Evolutionary conservation across 2,888 invertebrate genomes (phyloP), one percentile per base, ranked within the genome.

Genomic region (Notodonta ziczac): DNA sequence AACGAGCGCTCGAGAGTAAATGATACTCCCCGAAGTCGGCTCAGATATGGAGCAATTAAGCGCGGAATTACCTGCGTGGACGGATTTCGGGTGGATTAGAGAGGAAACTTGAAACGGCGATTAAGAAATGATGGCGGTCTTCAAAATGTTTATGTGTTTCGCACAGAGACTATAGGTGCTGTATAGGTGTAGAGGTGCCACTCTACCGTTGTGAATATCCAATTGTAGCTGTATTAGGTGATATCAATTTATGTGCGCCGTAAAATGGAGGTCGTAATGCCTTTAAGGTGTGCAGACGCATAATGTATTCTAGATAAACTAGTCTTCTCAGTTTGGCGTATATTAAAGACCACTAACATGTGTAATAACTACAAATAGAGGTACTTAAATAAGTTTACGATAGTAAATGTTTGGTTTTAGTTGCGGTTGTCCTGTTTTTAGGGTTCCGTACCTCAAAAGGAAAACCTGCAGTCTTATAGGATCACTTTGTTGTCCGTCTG

Each of bases 31-130:
- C 70, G 63, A 69, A 73, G 74, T 71, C 67, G 71, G 70, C 77
- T 72, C 72, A 69, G 77, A 76, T 76, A 78, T 73, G 80, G 72
- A 78, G 81, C 82, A 87, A 86, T 87, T 87, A 85, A 77, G 84
- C 74, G 72, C 75, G 73, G 73, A 78, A 77, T 81, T 79, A 83
- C 82, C 81, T 78, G 65, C 60, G 68, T 59, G 64, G 68, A 76
- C 71, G 76, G 77, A 79, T 81, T 78, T 77, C 69, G 73, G 71
- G 69, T 68, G 78, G 77, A 81, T 79, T 80, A 78, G 69, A 61
- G 64, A 32, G 68, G 62, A 76, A 73, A 76, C 65, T 72, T 75
- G 72, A 69, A 71, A 73, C 60, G 64, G 65, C 66, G 66, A 69
- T 73, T 74, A 56, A 56, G 56, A 56, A 56, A 44, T 44, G 44